Percentiles rank a stretch among this genome's conserved stretches.
Evolutionary conservation across 2,888 invertebrate species (phyloP).

Genomic region (Eristalis arbustorum): DNA sequence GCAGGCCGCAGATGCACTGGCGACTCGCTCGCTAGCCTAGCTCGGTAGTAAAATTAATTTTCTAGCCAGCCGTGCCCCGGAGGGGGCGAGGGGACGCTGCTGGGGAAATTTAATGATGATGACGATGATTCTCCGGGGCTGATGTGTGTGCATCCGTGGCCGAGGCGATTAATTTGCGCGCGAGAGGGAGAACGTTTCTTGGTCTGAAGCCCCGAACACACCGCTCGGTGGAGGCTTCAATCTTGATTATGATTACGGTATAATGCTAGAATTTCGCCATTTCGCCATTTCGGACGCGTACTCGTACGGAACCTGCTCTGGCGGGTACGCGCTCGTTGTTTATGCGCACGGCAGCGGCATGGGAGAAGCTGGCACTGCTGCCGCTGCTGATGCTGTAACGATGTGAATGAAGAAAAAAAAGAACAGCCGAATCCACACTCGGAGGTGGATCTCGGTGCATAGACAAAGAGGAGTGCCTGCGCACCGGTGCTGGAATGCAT

Average conservation of each 20-base stretch:
- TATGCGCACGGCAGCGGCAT: conserved; percentile 45
- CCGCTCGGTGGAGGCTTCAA: conserved; percentile 42
- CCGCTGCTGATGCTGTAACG: conserved; percentile 36
- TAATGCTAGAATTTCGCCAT: conserved; percentile 66
- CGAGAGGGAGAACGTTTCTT: conserved; percentile 32
- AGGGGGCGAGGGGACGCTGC: conserved; percentile 2
- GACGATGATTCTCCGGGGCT: conserved; percentile 52
- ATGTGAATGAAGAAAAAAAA: background rate
- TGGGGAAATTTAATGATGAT: conserved; percentile 66
- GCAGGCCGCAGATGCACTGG: conserved; percentile 3
- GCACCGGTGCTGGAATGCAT: conserved; percentile 53
- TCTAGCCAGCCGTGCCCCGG: conserved; percentile 10
- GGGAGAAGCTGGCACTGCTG: background rate
- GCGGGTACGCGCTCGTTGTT: conserved; percentile 50
- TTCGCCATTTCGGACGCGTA: conserved; percentile 61
- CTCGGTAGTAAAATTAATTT: conserved; percentile 62
- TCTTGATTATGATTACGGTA: conserved; percentile 71
- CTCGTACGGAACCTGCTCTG: conserved; percentile 59
- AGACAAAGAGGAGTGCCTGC: conserved; percentile 60
- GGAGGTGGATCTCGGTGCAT: conserved; percentile 20
- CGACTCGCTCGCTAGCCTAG: background rate
- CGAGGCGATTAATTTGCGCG: conserved; percentile 62
- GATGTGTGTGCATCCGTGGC: conserved; percentile 60
- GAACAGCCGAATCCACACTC: background rate
- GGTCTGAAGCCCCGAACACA: conserved; percentile 8